These are phyloP conservation scores for Bombus haemorrhoidalis DNA, from an alignment of 1,140 invertebrate species.

Conservation along the genomic window DNA sequence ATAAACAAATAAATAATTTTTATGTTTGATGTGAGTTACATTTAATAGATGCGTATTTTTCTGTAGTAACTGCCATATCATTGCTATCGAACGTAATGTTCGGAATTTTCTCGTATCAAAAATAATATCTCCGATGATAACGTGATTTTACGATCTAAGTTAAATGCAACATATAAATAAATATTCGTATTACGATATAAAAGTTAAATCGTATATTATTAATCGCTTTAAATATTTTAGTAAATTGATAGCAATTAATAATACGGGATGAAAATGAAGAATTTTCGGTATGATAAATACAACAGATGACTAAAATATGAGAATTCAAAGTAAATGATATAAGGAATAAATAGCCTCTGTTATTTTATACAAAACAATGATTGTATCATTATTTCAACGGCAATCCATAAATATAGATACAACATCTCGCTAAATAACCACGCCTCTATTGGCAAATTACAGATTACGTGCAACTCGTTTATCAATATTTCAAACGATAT, in stretches of 20 bases:
- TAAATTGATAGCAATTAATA: neutral
- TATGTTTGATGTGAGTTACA: too few relatives aligned
- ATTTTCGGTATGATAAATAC: neutral
- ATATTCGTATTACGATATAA: neutral
- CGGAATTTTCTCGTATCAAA: neutral
- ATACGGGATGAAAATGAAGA: neutral
- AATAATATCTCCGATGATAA: neutral
- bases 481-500: neutral
- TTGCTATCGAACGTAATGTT: neutral
- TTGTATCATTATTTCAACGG: neutral
- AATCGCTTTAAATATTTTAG: neutral
- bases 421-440: neutral
- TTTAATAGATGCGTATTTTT: neutral
- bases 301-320: neutral
- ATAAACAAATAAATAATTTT: neutral
- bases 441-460: too few relatives aligned
- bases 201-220: neutral
- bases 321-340: neutral
- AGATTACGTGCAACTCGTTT: neutral
- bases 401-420: too few relatives aligned
- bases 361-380: neutral
- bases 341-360: neutral
- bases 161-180: neutral
- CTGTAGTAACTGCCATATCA: neutral
- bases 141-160: neutral